Evolutionary conservation across 2,888 invertebrate genomes (phyloP), one percentile per base, ranked within the genome.

Genomic region (Hoplodrina blanda): DNA sequence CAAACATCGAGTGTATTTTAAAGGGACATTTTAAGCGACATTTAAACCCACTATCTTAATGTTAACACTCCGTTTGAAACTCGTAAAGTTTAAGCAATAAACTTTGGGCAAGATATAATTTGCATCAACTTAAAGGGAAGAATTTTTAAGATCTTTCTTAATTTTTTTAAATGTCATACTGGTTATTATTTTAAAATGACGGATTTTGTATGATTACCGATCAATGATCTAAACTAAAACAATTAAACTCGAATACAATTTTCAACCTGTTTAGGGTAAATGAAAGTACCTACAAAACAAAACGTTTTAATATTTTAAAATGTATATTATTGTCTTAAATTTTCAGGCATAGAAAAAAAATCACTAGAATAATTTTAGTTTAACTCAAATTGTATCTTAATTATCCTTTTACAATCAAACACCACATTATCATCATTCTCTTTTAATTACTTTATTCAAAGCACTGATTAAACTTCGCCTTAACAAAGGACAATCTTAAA

Each of bases 21-120:
- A 73, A 59, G 53, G 63, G 62, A 75, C 70, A 69, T 81, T 81
- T 84, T 78, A 82, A 85, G 72, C 83, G 85, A 84, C 84, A 83
- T 87, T 87, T 88, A 88, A 81, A 65, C 73, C 69, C 78, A 83
- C 90, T 92, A 94, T 94, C 92, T 93, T 90, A 90, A 92, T 91
- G 91, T 91, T 91, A 89, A 91, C 92, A 92, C 92, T 91, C 90
- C 90, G 90, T 91, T 91, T 89, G 87, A 86, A 85, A 85, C 89
- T 90, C 92, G 91, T 92, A 90, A 92, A 91, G 81, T 90, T 87
- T 83, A 78, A 82, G 87, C 88, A 89, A 89, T 91, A 91, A 93
- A 92, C 87, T 90, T 87, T 89, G 85, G 87, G 87, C 87, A 89
- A 91, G 91, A 92, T 91, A 91, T 90, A 89, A 92, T 91, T 91